Evolutionary conservation across 2,113 vertebrate genomes (phyloP).

Genomic region (Pantherophis guttatus): DNA sequence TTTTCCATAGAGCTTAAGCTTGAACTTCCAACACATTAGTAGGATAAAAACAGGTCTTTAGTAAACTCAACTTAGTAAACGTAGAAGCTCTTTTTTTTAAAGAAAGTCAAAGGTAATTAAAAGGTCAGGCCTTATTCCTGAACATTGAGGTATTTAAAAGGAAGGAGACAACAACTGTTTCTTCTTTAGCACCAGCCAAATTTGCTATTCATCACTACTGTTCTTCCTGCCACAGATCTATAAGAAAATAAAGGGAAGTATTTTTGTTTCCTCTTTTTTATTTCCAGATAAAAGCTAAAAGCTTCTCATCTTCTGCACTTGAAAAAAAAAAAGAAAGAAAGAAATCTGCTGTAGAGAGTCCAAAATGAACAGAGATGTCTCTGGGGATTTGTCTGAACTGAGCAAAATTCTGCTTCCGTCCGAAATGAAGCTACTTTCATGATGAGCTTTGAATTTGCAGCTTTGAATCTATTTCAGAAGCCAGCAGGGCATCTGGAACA

Average conservation of each 20-base stretch:
- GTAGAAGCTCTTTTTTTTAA: not conserved
- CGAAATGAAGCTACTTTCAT: slow-evolving; percentile 1
- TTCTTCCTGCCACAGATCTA: not conserved
- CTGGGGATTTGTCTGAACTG: not conserved
- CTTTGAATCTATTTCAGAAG: slow-evolving; percentile 5
- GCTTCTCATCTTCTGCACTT: not conserved
- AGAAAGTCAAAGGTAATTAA: not conserved
- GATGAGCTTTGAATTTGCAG: slow-evolving; percentile 7
- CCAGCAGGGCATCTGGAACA: not conserved
- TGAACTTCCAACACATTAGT: not conserved
- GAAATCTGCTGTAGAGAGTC: not conserved
- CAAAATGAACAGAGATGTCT: not conserved
- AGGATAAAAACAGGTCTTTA: not conserved
- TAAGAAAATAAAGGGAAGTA: not conserved
- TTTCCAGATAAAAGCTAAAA: not conserved
- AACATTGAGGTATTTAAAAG: not conserved
- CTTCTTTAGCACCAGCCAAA: not conserved
- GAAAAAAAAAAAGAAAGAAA: not conserved
- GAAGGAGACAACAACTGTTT: not conserved
- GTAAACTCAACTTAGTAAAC: not conserved
- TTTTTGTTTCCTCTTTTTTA: not conserved
- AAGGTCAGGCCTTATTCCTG: not conserved
- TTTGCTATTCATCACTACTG: not conserved
- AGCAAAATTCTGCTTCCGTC: slow-evolving; percentile 5
- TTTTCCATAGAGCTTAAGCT: not conserved